phyloP scores from a whole-genome alignment of 2,113 vertebrate species.

The Hydropotes inermis region DNA sequence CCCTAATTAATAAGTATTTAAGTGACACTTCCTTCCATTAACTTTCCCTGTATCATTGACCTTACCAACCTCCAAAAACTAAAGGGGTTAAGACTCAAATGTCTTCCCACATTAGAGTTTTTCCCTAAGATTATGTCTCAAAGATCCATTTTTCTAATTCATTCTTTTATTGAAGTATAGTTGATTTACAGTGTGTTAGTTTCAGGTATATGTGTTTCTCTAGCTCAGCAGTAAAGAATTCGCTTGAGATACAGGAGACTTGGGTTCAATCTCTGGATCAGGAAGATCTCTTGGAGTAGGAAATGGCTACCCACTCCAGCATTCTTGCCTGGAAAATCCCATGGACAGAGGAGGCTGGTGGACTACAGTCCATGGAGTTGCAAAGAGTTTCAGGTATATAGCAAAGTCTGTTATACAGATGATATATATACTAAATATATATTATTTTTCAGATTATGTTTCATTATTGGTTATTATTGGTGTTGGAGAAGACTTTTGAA shows the following conservation, averaged over 20 bases:
- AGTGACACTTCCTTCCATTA: background rate
- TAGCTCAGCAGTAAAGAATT: background rate
- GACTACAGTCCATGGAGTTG: too few species aligned
- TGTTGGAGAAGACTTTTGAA: background rate
- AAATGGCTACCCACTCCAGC: background rate
- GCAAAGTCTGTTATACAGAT: background rate
- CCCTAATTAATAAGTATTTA: background rate
- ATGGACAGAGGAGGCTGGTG: background rate
- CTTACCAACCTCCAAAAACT: background rate
- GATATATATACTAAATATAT: background rate
- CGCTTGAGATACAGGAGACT: background rate
- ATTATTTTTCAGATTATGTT: background rate
- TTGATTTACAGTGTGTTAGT: background rate
- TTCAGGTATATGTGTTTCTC: background rate
- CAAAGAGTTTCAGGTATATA: background rate
- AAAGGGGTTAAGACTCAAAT: background rate
- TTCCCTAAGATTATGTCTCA: slow-evolving; percentile 10
- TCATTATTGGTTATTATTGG: background rate
- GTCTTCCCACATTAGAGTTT: background rate
- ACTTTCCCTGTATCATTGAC: background rate
- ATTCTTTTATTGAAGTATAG: background rate
- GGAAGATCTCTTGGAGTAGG: background rate
- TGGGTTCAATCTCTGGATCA: background rate
- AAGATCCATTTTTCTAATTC: background rate
- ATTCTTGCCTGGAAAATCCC: background rate